Base-by-base conservation (phyloP, 2,113 vertebrate species). In the Sturnus vulgaris region DNA sequence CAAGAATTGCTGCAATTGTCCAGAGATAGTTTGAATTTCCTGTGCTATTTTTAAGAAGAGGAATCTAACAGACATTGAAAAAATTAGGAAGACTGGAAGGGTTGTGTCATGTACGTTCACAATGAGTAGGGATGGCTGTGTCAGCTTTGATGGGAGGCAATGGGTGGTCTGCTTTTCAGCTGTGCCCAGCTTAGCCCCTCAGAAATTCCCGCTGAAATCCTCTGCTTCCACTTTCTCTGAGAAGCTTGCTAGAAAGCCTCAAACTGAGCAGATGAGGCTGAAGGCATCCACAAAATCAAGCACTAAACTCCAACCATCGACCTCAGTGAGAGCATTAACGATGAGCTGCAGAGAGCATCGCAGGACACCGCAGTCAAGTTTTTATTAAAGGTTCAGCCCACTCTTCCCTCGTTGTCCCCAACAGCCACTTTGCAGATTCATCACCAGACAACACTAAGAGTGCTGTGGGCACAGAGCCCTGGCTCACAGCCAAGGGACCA, bases 371-470 rank as follows among this genome's bases (percentile, higher is more conserved):
- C 8, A 5, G 50, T 31, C 20, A 33, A 42, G 15, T 40, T 50
- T 47, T 17, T 6, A 4, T 37, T 22, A 35, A 10, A 66, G 59
- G 25, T 8, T 64, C 68, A 33, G 7, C 28, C 19, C 31, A 10
- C 9, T 10, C 50, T 72, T 39, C 47, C 30, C 64, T 42, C 31
- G 0, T 0, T 69, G 46, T 20, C 59, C 7, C 0, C 63, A 76
- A 5, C 7, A 17, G 46, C 3, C 2, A 31, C 4, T 15, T 10
- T 72, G 63, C 63, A 60, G 18, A 53, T 81, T 40, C 72, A 81
- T n/a, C 40, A 46, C 28, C 5, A 30, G 59, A 37, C 37, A 52
- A 24, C 0, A 2, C 33, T 10, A 46, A 0, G 0, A 66, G 52
- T 47, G 30, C 63, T 52, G 9, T 6, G 20, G 53, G 39, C 40